Evolutionary conservation across 2,113 vertebrate genomes (phyloP).

Genomic region (Plestiodon gilberti): DNA sequence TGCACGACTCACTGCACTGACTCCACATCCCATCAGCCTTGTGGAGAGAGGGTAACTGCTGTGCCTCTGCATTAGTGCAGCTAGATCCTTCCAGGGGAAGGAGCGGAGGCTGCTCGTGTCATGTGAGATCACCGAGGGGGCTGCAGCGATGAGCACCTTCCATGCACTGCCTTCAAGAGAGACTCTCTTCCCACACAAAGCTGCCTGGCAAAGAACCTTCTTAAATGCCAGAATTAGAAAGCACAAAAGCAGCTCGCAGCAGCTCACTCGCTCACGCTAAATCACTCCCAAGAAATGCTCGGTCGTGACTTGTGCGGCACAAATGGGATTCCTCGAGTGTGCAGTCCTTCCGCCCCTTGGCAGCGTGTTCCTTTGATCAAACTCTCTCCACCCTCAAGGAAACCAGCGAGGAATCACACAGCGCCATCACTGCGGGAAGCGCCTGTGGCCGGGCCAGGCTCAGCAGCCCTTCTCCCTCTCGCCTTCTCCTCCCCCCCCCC

Average conservation of each 20-base stretch:
- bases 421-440: too few species aligned
- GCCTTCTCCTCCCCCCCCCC: too few species aligned
- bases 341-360: slow-evolving; percentile 15
- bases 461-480: too few species aligned
- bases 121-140: not conserved
- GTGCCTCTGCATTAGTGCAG: not conserved
- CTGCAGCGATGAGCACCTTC: not conserved
- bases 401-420: slow-evolving; percentile 49
- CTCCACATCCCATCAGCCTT: too few species aligned
- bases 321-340: slow-evolving; percentile 50
- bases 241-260: not conserved
- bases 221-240: not conserved
- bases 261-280: slow-evolving; percentile 31
- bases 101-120: not conserved
- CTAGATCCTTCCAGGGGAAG: not conserved
- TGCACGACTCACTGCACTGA: too few species aligned
- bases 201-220: not conserved
- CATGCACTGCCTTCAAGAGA: too few species aligned
- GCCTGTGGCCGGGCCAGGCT: too few species aligned
- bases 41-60: not conserved
- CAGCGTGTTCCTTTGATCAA: not conserved
- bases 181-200: not conserved
- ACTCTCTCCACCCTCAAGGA: slow-evolving; percentile 41
- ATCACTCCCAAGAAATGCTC: slow-evolving; percentile 54
- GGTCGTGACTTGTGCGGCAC: slow-evolving; percentile 61